Evolutionary conservation across 2,113 vertebrate species (phyloP).

Genomic region (Parus major): DNA sequence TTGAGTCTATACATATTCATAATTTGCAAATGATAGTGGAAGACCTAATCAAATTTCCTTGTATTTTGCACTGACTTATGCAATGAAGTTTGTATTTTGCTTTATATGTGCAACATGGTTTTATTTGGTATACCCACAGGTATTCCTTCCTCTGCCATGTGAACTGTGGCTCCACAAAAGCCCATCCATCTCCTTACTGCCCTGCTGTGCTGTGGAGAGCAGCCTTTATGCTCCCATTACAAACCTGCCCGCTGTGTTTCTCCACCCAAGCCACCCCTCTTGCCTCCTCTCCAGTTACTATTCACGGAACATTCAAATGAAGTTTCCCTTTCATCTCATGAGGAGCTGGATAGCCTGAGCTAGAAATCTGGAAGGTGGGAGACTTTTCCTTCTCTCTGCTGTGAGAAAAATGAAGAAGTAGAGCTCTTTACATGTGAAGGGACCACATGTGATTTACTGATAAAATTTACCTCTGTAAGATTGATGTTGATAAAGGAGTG

Average conservation of each 20-base stretch:
- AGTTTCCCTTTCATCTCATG: background rate
- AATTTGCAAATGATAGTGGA: background rate
- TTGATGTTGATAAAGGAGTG: background rate
- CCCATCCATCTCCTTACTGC: background rate
- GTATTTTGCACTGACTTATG: background rate
- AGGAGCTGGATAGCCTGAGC: background rate
- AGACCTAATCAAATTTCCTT: background rate
- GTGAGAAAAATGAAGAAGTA: background rate
- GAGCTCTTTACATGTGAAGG: background rate
- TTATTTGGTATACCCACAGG: background rate
- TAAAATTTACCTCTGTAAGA: background rate
- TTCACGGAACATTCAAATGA: background rate
- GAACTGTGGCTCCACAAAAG: background rate
- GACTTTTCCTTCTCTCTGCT: background rate
- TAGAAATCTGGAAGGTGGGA: background rate
- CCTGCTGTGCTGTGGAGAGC: background rate
- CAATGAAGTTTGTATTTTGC: background rate
- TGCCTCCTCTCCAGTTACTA: background rate
- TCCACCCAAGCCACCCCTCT: background rate
- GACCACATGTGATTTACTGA: background rate
- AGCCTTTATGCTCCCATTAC: rapidly evolving
- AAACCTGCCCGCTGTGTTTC: background rate
- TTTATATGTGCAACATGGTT: background rate
- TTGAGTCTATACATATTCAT: background rate
- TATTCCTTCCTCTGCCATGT: background rate